phyloP scores from a whole-genome alignment of 2,797 vertebrate species.

The Lagorchestes hirsutus region DNA sequence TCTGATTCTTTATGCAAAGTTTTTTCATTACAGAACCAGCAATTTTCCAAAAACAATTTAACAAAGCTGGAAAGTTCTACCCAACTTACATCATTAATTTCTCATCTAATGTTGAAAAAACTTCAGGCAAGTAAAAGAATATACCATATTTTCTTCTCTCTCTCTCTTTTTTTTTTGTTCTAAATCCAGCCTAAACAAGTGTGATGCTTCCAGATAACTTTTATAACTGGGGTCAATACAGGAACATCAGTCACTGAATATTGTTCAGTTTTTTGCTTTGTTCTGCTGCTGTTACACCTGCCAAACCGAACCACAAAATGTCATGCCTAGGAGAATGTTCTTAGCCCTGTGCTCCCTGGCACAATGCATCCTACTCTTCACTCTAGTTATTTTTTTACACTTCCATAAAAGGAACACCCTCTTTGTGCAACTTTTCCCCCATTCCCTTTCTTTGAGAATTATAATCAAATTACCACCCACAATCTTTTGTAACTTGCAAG shows the following conservation, averaged over 20 bases:
- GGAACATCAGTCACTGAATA: neutral
- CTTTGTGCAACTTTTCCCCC: neutral
- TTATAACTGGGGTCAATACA: neutral
- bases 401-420: neutral
- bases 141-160: neutral
- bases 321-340: constrained; percentile 5
- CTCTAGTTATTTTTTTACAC: neutral
- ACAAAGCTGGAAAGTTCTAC: constrained; percentile 15
- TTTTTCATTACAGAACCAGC: constrained; percentile 4
- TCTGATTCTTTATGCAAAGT: neutral
- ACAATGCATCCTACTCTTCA: neutral
- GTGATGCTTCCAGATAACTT: neutral
- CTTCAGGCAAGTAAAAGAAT: constrained; percentile 1
- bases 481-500: neutral
- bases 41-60: constrained; percentile 17
- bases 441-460: neutral
- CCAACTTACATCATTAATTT: constrained; percentile 1
- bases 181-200: neutral
- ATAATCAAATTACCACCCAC: neutral
- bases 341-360: neutral
- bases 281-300: neutral
- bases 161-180: neutral
- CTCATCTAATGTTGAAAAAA: constrained; percentile 21
- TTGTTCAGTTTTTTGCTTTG: neutral
- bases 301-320: neutral